phyloP scores from a whole-genome alignment of 53 echinoderm and acorn worm species.

The Patiria pectinifera region DNA sequence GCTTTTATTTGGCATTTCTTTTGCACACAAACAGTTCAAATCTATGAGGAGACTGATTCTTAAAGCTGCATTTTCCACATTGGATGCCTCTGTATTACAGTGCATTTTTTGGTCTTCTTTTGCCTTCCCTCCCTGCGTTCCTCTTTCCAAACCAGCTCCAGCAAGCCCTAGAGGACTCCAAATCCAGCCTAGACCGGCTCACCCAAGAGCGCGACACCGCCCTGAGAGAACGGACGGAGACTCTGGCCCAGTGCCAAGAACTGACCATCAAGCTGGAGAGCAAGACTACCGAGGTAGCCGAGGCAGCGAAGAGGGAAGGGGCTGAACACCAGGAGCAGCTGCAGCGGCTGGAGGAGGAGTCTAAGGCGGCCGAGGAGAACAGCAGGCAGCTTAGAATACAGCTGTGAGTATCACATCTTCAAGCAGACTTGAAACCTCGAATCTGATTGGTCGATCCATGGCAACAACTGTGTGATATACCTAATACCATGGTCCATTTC shows the following conservation, averaged over 20 bases:
- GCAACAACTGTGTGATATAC: too few species aligned
- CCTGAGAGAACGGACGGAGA: slow-evolving; percentile 84
- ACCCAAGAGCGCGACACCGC: slow-evolving; percentile 85
- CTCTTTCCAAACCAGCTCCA: slow-evolving; percentile 28
- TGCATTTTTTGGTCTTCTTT: background rate
- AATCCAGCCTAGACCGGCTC: slow-evolving; percentile 66
- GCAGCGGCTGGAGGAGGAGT: slow-evolving; percentile 48
- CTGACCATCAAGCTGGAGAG: slow-evolving; percentile 80
- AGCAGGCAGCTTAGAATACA: slow-evolving; percentile 68
- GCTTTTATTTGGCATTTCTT: too few species aligned
- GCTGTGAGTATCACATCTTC: slow-evolving; percentile 63
- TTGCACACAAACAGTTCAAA: too few species aligned
- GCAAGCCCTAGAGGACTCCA: slow-evolving; percentile 75
- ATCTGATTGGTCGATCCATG: too few species aligned
- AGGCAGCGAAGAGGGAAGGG: slow-evolving; percentile 70
- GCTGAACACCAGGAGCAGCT: slow-evolving; percentile 72
- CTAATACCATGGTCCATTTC: too few species aligned
- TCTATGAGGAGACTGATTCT: too few species aligned
- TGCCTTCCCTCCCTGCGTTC: background rate
- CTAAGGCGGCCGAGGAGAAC: slow-evolving; percentile 68
- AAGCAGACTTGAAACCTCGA: too few species aligned
- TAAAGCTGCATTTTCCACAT: too few species aligned
- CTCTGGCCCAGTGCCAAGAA: slow-evolving; percentile 87
- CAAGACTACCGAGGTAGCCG: slow-evolving; percentile 61
- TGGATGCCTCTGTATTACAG: too few species aligned